phyloP scores from a whole-genome alignment of 1,140 invertebrate genomes.

The Xylocopa sonorina region DNA sequence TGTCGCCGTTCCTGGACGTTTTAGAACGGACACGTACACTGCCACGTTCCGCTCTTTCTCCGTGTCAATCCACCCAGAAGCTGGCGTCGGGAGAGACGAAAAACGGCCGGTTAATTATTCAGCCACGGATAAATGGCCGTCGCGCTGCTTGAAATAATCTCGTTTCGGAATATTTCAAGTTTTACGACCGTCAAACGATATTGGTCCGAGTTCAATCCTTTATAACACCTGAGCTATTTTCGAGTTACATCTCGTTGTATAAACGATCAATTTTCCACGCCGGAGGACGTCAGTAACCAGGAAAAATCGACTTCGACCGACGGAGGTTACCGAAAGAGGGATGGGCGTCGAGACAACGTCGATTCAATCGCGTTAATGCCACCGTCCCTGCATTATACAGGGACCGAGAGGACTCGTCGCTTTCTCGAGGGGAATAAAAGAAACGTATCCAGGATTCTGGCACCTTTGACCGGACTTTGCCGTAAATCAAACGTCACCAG shows the following conservation, averaged over 20 bases:
- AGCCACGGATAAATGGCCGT: slow-evolving; percentile 45
- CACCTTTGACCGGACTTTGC: slow-evolving; percentile 23
- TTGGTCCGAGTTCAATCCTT: too few relatives aligned
- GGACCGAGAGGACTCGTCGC: slow-evolving; percentile 17
- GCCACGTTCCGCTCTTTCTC: slow-evolving; percentile 19
- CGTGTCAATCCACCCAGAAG: slow-evolving; percentile 56
- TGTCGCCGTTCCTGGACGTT: slow-evolving; percentile 55
- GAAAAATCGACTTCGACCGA: background rate
- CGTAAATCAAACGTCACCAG: slow-evolving; percentile 56
- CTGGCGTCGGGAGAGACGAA: slow-evolving; percentile 35
- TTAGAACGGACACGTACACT: slow-evolving; percentile 20
- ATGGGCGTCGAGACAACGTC: slow-evolving; percentile 28
- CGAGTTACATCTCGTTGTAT: too few relatives aligned
- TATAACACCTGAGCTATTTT: too few relatives aligned
- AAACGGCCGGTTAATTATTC: slow-evolving; percentile 67
- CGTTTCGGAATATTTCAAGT: background rate
- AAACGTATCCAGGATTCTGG: slow-evolving; percentile 37
- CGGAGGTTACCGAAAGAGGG: background rate
- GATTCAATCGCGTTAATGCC: slow-evolving; percentile 71
- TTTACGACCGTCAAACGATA: slow-evolving; percentile 5
- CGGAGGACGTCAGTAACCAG: background rate
- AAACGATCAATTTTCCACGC: too few relatives aligned
- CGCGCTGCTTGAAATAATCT: slow-evolving; percentile 11
- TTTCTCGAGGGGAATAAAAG: slow-evolving; percentile 16
- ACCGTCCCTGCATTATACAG: slow-evolving; percentile 64